Base-by-base conservation (phyloP, 2,888 invertebrate species). In the Leucania comma region DNA sequence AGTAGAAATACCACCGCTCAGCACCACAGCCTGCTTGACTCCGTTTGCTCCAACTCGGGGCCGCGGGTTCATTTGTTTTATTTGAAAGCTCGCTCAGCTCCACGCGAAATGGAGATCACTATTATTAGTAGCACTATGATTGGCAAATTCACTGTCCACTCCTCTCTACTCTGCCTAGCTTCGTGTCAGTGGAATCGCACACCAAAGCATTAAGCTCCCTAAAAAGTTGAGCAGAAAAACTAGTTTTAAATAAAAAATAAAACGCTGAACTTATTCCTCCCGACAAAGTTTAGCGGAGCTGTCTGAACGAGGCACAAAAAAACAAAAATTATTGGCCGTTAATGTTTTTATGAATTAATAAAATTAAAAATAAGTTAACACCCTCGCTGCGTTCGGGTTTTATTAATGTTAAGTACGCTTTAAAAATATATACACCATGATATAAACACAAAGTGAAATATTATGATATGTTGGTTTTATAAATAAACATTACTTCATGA, bases 291-390 rank as follows among this genome's bases (percentile, higher is more conserved):
- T n/a, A 24, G 6, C 6, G n/a, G 3, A 9, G 20, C 46, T 10
- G 5, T 22, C 22, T 42, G 3, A 42, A 42, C 17, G 38, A 75
- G 38, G 32, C 38, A 50, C n/a, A 20, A 42, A 24, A 42, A 24
- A 22, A 48, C 8, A 3, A 26, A 66, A 29, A 6, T 22, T 76
- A 72, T 56, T 8, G 29, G 5, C 32, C 14, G 26, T 57, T 42
- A 51, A 53, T 58, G 32, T 54, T 38, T 59, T 69, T 42, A 77
- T 68, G 54, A 59, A 77, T 59, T 48, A 35, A 51, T 59, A 72
- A 76, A 58, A 53, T 38, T 8, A n/a, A 29, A 72, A 68, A 26
- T 17, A 51, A 12, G 32, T 48, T 35, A 24, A 24, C 35, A 29
- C 35, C 26, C 35, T 14, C 35, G 20, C 35, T 46, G 17, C 14